phyloP scores from a whole-genome alignment of 2,797 vertebrate genomes.

The Tauraco hartlaubi region DNA sequence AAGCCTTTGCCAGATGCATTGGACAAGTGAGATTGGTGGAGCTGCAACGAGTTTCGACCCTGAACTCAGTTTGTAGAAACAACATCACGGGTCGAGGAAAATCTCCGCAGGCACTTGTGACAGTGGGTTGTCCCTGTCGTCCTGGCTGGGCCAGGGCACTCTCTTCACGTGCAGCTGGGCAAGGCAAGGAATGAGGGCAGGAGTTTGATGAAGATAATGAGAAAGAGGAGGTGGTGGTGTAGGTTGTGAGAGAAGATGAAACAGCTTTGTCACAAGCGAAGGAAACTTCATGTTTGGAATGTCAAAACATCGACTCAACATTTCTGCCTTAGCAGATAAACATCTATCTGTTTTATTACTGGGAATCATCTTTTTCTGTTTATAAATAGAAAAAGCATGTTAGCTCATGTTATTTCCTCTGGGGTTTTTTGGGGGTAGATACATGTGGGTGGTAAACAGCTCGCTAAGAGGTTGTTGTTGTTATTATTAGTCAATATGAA shows the following conservation, averaged over 20 bases:
- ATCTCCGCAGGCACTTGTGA: rapidly evolving
- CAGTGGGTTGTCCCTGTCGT: not conserved
- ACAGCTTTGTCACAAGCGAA: conserved; percentile 45
- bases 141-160: not conserved
- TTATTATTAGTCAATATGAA: conserved; percentile 30
- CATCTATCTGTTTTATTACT: conserved; percentile 71
- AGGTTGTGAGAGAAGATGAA: conserved; percentile 66
- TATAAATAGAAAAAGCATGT: conserved; percentile 72
- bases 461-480: not conserved
- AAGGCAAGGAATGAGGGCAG: conserved; percentile 11
- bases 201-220: not conserved
- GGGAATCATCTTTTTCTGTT: conserved; percentile 61
- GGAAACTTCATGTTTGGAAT: conserved; percentile 76
- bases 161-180: not conserved
- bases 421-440: conserved; percentile 15
- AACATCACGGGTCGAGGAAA: not conserved
- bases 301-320: conserved; percentile 70
- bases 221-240: conserved; percentile 44
- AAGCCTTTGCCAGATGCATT: not conserved
- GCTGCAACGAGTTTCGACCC: not conserved
- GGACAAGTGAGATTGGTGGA: not conserved
- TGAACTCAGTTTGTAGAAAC: not conserved
- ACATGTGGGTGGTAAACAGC: conserved; percentile 13
- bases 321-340: conserved; percentile 78
- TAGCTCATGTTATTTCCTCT: conserved; percentile 73